Conservation (phyloP, 2,888 invertebrate genomes). For the Timema podura region DNA sequence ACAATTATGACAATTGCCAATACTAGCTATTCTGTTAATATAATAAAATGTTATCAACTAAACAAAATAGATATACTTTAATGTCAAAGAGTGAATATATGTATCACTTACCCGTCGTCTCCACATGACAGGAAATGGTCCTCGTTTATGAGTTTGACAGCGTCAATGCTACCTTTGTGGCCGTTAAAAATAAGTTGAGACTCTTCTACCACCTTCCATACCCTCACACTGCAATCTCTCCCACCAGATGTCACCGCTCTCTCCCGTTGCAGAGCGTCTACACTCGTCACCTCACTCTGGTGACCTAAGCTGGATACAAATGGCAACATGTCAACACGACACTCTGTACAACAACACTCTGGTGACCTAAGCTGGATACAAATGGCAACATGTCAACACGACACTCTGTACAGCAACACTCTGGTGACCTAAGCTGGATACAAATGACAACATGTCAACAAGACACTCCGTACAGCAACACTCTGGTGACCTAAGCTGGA, state of each 20-base stretch:
- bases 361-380: conserved; percentile 71
- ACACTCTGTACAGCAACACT: no score
- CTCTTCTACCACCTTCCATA: conserved; percentile 98
- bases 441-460: no score
- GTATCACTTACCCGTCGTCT: conserved; percentile 67
- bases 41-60: no score
- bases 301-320: conserved; percentile 65
- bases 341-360: conserved; percentile 58
- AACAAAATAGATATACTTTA: no score
- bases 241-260: conserved; percentile 87
- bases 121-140: conserved; percentile 90
- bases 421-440: conserved; percentile 74
- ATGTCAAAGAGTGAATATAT: no score
- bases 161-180: conserved; percentile 77
- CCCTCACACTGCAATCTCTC: conserved; percentile 75
- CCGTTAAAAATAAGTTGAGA: conserved; percentile 93
- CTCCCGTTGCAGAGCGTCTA: conserved; percentile 84
- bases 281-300: conserved; percentile 76
- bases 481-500: conserved; percentile 80
- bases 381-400: no score
- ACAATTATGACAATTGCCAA: no score
- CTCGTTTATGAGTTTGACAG: conserved; percentile 86
- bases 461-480: no score
- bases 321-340: background rate
- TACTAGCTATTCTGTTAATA: no score